Evolutionary conservation across 2,888 invertebrate species (phyloP).

Genomic region (Nysson spinosus): DNA sequence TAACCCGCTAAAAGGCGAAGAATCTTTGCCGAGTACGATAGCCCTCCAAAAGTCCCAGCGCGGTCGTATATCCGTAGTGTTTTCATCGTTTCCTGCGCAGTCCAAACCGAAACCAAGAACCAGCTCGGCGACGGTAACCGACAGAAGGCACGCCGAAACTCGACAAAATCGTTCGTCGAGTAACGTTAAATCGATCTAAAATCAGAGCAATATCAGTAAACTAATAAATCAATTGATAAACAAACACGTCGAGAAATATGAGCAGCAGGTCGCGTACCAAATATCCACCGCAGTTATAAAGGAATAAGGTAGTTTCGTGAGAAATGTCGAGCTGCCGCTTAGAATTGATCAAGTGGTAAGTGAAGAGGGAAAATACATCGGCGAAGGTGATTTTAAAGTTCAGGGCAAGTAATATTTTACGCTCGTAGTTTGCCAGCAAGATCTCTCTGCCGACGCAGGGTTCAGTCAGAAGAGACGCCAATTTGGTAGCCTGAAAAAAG

Average conservation of each 20-base stretch:
- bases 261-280: too few species aligned
- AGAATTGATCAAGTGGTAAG: constrained; percentile 43
- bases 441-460: constrained; percentile 39
- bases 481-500: constrained; percentile 50
- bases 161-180: constrained; percentile 54
- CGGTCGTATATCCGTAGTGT: neutral
- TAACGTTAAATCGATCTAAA: constrained; percentile 67
- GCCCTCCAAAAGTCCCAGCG: constrained; percentile 50
- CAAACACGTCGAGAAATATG: too few species aligned
- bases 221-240: too few species aligned
- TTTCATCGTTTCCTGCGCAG: neutral
- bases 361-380: constrained; percentile 60
- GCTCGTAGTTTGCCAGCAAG: constrained; percentile 55
- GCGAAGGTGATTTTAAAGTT: constrained; percentile 63
- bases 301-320: neutral
- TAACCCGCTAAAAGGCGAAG: neutral
- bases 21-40: neutral
- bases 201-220: too few species aligned
- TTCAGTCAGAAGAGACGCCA: constrained; percentile 54
- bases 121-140: constrained; percentile 49
- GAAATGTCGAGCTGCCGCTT: constrained; percentile 14
- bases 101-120: constrained; percentile 48
- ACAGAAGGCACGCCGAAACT: constrained; percentile 47
- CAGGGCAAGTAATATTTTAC: constrained; percentile 53
- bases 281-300: constrained; percentile 61